Base-by-base conservation (phyloP, 2,888 invertebrate genomes). In the Pycnomerus fuliginosus region DNA sequence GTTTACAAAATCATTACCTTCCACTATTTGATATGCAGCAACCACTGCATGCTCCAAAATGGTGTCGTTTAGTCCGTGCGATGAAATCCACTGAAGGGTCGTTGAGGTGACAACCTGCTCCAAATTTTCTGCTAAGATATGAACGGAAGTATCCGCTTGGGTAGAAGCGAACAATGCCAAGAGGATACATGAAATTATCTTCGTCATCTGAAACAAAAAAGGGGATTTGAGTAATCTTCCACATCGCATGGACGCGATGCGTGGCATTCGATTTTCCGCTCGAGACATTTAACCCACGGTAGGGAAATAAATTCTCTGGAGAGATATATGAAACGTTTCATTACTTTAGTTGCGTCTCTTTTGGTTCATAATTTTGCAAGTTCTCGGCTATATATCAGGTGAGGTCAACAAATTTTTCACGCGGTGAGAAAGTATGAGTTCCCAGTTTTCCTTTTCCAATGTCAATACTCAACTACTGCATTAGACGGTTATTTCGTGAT, bases 61-160 rank as follows among this genome's bases (percentile, higher is more conserved):
- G n/a, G 32, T 32, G 12, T 55, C 48, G 35, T 62, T 60, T 14
- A 74, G 71, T 11, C 71, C 66, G 52, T 74, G 74, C 48, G 68
- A 73, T 1, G 80, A 78, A 35, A 84, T 77, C 90, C 90, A 91
- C 63, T 80, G 80, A 35, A 90, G 75, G 0, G 89, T 87, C 61
- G 85, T 87, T 3, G 90, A 91, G 2, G 90, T 90, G 37, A 87
- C 76, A 40, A 84, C 76, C 69, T 89, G 88, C 47, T 82, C 80
- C 37, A 69, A 55, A 58, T 71, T 72, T 55, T 60, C 67, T 1
- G 70, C 61, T 22, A 71, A 52, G 35, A 68, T 65, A 45, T 68
- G 64, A 3, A 68, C 70, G 13, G 63, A 57, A 3, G 61, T 60
- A 37, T 67, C 64, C 16, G 55, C 50, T 11, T 29, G 37, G 1